Evolutionary conservation across 2,797 vertebrate species (phyloP), one percentile per base, ranked within the genome.

Genomic region (Anguilla pacifica): DNA sequence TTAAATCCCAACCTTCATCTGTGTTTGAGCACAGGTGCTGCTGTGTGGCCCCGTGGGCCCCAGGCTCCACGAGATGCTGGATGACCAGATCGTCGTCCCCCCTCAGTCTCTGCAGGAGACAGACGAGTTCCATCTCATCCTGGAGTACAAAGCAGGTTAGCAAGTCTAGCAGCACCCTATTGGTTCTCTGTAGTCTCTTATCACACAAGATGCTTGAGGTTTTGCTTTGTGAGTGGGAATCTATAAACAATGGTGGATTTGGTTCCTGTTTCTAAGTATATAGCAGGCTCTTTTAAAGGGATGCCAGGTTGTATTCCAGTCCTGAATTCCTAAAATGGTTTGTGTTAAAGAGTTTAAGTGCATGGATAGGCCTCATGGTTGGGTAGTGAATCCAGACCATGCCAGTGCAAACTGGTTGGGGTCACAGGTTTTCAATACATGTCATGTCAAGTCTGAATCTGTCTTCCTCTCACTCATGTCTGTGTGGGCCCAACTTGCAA

Each of bases 111-210:
- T 99, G 84, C 97, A 98, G 93, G 97, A 98, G 92, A 94, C 91
- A 0, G 99, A 99, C 72, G 98, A 99, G 92, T 99, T 95, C 92
- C 99, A 99, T 93, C 98, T 99, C 72, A 99, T 99, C 91, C 94
- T 99, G 94, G 99, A 99, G 91, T 99, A 99, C 91, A 97, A 97
- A 96, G 97, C 97, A 95, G 98, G 98, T 98, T 94, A 90, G 89
- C 28, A 25, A 15, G 25, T 6, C 11, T 15, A 1, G 5, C 15
- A 28, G 25, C 5, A 13, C 46, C 39, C 7, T 17, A 1, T 46
- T 77, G 72, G 43, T 51, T 49, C 46, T 82, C 79, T 81, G 15
- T 81, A 39, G 77, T 6, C 22, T 49, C 77, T 46, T 81, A 51
- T 51, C 22, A 51, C 9, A 7, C 0, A 9, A 46, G 6, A 43